Base-by-base conservation (phyloP, 2,797 vertebrate species). In the Balearica regulorum region DNA sequence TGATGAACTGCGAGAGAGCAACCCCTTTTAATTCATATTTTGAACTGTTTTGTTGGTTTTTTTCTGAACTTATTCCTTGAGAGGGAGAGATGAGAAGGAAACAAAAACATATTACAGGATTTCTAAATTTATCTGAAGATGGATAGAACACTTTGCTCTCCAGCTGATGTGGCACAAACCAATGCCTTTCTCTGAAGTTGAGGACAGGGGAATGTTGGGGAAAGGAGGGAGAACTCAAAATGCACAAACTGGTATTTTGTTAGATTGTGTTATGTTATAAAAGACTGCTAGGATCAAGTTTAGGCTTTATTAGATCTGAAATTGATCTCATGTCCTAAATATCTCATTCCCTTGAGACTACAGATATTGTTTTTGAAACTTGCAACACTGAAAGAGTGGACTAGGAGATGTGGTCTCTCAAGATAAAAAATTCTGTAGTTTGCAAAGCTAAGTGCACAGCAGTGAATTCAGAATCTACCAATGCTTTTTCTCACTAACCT, bases 191-290 rank as follows among this genome's bases (percentile, higher is more conserved):
- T 57, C 16, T 69, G 48, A 69, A 35, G 4, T 6, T 2, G 5
- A 8, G 13, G 6, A 0, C 2, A 0, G 3, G 4, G 4, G 3
- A 22, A 22, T 1, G 1, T 6, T 53, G 25, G 9, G 21, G 31
- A 9, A 57, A 83, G 39, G 7, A 64, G 26, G 5, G 7, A 13
- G 37, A 57, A 16, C 21, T 35, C 16, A 3, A 49, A 68, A 29
- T 28, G 41, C 5, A 11, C 3, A 17, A 48, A 5, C 2, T 53
- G 5, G 31, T 44, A 18, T 3, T 1, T 3, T 66, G 26, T 37
- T 60, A n/a, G 37, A n/a, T 21, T 39, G 17, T 58, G 29, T 29
- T 72, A 10, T 9, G 6, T 35, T 91, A 49, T 22, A n/a, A 57
- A 91, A 70, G 26, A 35, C 18, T n/a, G 6, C 13, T 43, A 65